Percentiles rank a stretch among this genome's conserved stretches.
phyloP scores from a whole-genome alignment of 1,140 invertebrate species.

The Ctenoplectra terminalis region DNA sequence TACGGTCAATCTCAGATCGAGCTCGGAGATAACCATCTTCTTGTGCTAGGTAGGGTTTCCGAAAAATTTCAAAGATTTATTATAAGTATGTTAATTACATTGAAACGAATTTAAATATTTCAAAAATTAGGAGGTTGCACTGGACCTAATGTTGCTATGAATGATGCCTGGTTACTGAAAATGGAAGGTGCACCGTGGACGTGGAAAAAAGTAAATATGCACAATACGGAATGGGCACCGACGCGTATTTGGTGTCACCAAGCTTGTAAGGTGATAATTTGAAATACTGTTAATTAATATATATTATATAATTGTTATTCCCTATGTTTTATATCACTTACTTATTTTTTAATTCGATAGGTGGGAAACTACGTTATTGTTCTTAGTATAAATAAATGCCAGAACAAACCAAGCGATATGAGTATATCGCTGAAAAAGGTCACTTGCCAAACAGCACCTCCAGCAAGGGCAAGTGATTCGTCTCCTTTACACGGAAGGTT shows the following conservation, averaged over 20 bases:
- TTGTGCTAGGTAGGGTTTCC: slow-evolving; percentile 86
- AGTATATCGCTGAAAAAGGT: slow-evolving; percentile 76
- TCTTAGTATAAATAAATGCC: slow-evolving; percentile 77
- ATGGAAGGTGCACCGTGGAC: slow-evolving; percentile 87
- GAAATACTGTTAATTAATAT: no score
- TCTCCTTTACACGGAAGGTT: slow-evolving; percentile 71
- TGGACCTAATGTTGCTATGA: slow-evolving; percentile 87
- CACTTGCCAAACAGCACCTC: slow-evolving; percentile 61
- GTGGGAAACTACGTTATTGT: slow-evolving; percentile 82
- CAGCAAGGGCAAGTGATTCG: slow-evolving; percentile 55
- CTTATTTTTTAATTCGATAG: slow-evolving; percentile 44
- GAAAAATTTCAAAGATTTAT: neutral
- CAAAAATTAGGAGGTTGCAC: slow-evolving; percentile 85
- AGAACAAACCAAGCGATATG: slow-evolving; percentile 75
- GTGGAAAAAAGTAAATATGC: slow-evolving; percentile 91
- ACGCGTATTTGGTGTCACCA: slow-evolving; percentile 96
- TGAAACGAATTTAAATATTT: slow-evolving; percentile 62
- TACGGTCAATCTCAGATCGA: slow-evolving; percentile 95
- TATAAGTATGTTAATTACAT: neutral
- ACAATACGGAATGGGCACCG: slow-evolving; percentile 90
- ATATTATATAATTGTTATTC: no score
- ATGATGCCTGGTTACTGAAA: slow-evolving; percentile 88
- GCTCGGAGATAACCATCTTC: slow-evolving; percentile 87
- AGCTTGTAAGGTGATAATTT: slow-evolving; percentile 89
- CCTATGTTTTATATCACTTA: neutral